Evolutionary conservation across 2,797 vertebrate species (phyloP).

Genomic region (Sebastes steindachneri): DNA sequence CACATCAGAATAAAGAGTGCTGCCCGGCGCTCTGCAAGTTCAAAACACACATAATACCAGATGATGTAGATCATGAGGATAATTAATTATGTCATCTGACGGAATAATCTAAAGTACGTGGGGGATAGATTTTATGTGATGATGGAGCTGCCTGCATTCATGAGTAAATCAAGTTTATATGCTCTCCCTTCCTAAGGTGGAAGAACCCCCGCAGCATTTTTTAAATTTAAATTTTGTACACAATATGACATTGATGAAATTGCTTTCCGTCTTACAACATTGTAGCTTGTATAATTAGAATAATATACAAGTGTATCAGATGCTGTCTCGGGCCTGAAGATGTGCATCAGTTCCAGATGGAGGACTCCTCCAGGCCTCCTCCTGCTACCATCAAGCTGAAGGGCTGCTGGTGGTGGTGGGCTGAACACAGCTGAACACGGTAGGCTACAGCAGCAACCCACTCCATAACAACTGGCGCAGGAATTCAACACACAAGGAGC

Average conservation of each 20-base stretch:
- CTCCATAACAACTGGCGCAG: conserved; percentile 40
- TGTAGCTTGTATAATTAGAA: conserved; percentile 47
- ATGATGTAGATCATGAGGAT: conserved; percentile 22
- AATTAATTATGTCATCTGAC: conserved; percentile 56
- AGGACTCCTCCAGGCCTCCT: conserved; percentile 29
- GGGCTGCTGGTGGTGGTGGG: conserved; percentile 25
- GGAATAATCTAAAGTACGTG: conserved; percentile 50
- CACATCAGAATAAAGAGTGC: conserved; percentile 3
- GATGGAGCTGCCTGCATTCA: neutral
- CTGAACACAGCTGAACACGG: conserved; percentile 22
- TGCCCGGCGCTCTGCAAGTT: conserved; percentile 8
- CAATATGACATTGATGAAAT: conserved; percentile 55
- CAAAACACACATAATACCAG: conserved; percentile 7
- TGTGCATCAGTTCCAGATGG: conserved; percentile 16
- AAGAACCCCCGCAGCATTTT: conserved; percentile 5
- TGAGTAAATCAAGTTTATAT: conserved; percentile 50
- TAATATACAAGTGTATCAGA: conserved; percentile 40
- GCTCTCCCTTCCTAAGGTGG: conserved; percentile 3
- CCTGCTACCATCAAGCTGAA: neutral
- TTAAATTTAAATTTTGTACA: conserved; percentile 41
- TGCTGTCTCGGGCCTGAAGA: conserved; percentile 34
- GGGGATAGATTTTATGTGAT: neutral
- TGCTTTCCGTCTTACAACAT: conserved; percentile 37
- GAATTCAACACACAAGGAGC: conserved; percentile 18
- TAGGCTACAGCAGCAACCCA: conserved; percentile 34